Conservation (phyloP, 2,888 invertebrate species). For the Drosophila nr. perissopoda region DNA sequence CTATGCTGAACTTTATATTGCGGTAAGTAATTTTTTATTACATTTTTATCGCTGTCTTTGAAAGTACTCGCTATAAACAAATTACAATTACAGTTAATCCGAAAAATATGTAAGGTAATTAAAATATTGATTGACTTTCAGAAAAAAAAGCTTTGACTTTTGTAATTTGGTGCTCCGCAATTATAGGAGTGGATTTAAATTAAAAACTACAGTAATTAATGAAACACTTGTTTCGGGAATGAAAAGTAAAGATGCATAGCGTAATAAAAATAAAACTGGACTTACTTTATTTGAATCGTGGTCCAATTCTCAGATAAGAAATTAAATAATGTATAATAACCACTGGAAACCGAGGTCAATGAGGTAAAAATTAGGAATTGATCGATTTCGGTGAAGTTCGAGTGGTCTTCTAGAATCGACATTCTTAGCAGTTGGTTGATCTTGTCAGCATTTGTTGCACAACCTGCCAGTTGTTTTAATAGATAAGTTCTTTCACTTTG, state of each 20-base stretch:
- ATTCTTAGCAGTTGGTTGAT: conserved; percentile 89
- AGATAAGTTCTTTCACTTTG: conserved; percentile 92
- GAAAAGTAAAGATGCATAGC: neutral
- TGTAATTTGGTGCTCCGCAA: neutral
- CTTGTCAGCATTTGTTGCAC: conserved; percentile 90
- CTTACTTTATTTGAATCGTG: conserved; percentile 88
- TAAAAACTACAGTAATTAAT: neutral
- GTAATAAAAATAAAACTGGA: neutral
- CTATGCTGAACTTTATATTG: neutral
- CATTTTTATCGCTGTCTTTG: neutral
- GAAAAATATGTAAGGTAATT: neutral
- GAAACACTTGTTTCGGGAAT: neutral
- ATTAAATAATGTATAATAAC: conserved; percentile 90
- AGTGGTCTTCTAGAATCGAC: conserved; percentile 89
- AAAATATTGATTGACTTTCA: neutral
- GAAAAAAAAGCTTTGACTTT: neutral
- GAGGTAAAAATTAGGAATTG: conserved; percentile 91
- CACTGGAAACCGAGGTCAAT: conserved; percentile 89
- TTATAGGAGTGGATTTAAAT: neutral
- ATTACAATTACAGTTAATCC: neutral
- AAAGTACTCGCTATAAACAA: neutral
- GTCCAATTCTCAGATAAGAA: conserved; percentile 91
- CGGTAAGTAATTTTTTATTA: neutral
- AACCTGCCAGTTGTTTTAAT: conserved; percentile 91
- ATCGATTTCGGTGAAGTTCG: conserved; percentile 91